phyloP scores from a whole-genome alignment of 2,113 vertebrate genomes.

The Rhinogobius similis region DNA sequence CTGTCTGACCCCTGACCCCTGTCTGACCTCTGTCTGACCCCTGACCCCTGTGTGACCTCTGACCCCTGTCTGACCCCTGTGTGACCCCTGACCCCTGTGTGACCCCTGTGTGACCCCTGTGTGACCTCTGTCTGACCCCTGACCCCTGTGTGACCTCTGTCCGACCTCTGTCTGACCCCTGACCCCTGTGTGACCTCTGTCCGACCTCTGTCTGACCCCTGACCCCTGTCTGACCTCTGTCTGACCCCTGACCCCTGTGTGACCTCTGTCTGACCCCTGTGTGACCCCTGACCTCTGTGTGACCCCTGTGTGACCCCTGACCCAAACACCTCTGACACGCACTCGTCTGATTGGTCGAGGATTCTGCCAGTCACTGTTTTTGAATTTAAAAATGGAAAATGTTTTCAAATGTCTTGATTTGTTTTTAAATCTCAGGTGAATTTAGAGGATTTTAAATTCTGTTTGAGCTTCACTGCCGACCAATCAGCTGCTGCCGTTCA shows the following conservation, averaged over 20 bases:
- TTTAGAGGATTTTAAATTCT: neutral
- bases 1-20: neutral
- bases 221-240: neutral
- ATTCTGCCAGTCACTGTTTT: neutral
- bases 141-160: neutral
- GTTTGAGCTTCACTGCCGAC: neutral
- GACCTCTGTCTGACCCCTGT: too few species aligned
- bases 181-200: slow-evolving; percentile 30
- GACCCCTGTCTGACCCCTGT: slow-evolving; percentile 28
- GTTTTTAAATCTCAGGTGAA: neutral
- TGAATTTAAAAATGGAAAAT: neutral
- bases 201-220: too few species aligned
- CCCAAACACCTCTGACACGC: neutral
- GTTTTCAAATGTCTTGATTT: neutral
- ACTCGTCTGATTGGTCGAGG: neutral
- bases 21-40: neutral
- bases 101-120: neutral
- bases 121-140: neutral
- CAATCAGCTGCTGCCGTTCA: too few species aligned
- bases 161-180: slow-evolving; percentile 25
- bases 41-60: slow-evolving; percentile 36
- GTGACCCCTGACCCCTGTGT: neutral
- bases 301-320: neutral
- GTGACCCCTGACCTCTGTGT: neutral
- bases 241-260: too few species aligned